Conservation (phyloP, 1,140 invertebrate species). For the Brachionus rubens region DNA sequence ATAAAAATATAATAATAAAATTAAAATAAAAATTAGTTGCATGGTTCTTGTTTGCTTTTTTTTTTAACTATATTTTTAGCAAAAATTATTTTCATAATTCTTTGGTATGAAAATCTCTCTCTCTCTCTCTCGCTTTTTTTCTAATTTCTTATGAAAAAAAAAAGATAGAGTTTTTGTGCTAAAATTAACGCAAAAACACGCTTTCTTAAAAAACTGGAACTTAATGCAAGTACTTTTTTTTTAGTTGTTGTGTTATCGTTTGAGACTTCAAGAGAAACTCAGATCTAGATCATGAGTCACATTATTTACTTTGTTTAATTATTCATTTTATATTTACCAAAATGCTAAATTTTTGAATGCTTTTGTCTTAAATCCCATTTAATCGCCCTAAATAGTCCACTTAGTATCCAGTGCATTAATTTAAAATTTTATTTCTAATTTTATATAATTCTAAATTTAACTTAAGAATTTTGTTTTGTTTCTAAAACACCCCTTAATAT, state of each 20-base stretch:
- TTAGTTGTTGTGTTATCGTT: no score
- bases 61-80: conserved; percentile 25
- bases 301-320: background rate
- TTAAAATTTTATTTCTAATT: conserved; percentile 1
- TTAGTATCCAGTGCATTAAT: background rate
- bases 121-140: background rate
- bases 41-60: conserved; percentile 33
- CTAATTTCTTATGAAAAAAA: no score
- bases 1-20: no score
- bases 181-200: background rate
- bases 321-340: no score
- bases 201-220: background rate
- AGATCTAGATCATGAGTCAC: background rate
- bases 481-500: no score
- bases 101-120: conserved; percentile 23
- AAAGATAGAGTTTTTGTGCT: background rate
- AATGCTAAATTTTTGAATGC: no score
- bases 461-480: background rate
- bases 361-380: background rate
- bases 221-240: conserved; percentile 18
- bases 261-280: no score
- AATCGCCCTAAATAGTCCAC: conserved; percentile 5
- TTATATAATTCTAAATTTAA: conserved; percentile 28
- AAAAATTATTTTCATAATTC: conserved; percentile 26
- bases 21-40: conserved; percentile 27